Base-by-base conservation (phyloP, 2,113 vertebrate species). In the Erinaceus europaeus region DNA sequence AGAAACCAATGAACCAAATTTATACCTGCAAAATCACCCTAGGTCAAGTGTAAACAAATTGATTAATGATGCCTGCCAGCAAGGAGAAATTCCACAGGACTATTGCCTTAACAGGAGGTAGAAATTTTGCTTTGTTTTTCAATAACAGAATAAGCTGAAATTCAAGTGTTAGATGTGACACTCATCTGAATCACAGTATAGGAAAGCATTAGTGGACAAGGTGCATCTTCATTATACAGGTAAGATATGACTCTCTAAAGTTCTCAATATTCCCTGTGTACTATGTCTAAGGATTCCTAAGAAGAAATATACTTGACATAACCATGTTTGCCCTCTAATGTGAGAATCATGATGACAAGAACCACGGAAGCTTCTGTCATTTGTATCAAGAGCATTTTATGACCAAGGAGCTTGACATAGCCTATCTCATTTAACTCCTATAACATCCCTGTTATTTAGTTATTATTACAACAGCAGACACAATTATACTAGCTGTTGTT, bases 41-140 rank as follows among this genome's bases (percentile, higher is more conserved):
- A 61, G 87, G 57, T 42, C 92, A 85, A 82, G 65, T 74, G 46
- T 76, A 94, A 96, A 88, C 11, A 87, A 93, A 91, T 27, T 29
- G 61, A 5, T 0, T 72, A 20, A 84, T 90, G 83, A 59, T 15
- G 73, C 64, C 0, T 0, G 65, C 38, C 15, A 27, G 55, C 84
- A 91, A 85, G 86, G 62, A 91, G 57, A 42, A 74, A 79, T 40
- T 0, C 67, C 79, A n/a, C 20, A 15, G 79, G 27, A 76, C 76
- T 68, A 55, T 32, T 88, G 75, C 7, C 83, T 44, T 90, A 59
- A 93, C 85, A 89, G 3, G 12, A 8, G 9, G 59, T 59, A 86
- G 69, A 27, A 81, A 52, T 57, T 53, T 7, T 48, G n/a, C 5
- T 34, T 62, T 62, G 1, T 92, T 85, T 4, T 0, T 44, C 61